Base-by-base conservation (phyloP, 92 coral and sea anemone species). In the Metridium senile region DNA sequence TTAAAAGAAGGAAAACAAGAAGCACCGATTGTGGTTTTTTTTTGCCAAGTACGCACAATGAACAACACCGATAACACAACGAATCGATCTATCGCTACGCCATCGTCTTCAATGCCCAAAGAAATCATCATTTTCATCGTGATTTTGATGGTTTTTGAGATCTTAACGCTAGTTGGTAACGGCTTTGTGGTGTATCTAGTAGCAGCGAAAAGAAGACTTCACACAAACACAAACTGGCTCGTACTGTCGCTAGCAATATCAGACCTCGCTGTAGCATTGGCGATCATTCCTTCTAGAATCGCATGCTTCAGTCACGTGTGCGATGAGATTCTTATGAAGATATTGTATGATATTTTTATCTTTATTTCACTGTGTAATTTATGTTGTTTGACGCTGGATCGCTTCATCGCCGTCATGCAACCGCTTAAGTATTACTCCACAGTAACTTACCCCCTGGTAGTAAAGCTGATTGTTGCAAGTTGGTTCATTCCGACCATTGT, bases 281-380 rank as follows among this genome's bases (percentile, higher is more conserved):
- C 85, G 13, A 81, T 91, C 31, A 91, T 91, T 74, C 97, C 97
- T 19, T 91, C 97, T 13, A 82, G 81, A 58, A 81, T 87, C 62
- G 87, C 89, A 9, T 91, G 97, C 70, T 79, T 91, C 61, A 74
- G 73, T 59, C 82, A 66, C 28, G 66, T 61, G 64, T 91, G 97
- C 39, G 97, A 91, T 74, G 87, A 76, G 31, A 72, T 72, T 13
- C 71, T 91, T 22, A 58, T 89, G 72, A 91, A 91, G 74, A 80
- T 91, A 58, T 21, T 87, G 56, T 91, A 84, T 70, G 97, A 91
- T 62, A 77, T 83, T 46, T 87, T 91, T 75, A 85, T 91, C 54
- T 91, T 91, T 65, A 81, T 84, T n/a, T 91, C 97, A 9, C 88
- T 91, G 13, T 84, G 89, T 26, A 91, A 91, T 85, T 56, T 91